Percentiles rank a stretch among this genome's conserved stretches.
phyloP scores from a whole-genome alignment of 2,113 vertebrate species.

The Entosphenus tridentatus region DNA sequence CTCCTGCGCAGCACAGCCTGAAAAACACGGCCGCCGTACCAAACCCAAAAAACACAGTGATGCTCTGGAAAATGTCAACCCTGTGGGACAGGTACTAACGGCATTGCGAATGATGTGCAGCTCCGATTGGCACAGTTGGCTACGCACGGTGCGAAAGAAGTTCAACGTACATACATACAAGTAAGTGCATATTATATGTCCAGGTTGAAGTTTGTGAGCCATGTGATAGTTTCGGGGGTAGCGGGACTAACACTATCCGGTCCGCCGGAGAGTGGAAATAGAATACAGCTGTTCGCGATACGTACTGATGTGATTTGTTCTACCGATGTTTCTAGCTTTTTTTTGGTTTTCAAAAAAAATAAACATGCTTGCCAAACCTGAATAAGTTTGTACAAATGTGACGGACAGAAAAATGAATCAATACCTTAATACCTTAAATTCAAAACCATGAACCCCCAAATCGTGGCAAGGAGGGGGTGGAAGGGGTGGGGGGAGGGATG shows the following conservation, averaged over 20 bases:
- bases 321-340: too few species aligned
- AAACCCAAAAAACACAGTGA: too few species aligned
- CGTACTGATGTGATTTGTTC: too few species aligned
- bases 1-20: slow-evolving; percentile 65
- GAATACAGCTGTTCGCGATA: too few species aligned
- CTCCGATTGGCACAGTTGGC: slow-evolving; percentile 7
- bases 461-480: slow-evolving; percentile 9
- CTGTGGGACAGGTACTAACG: too few species aligned
- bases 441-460: slow-evolving; percentile 6
- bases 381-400: too few species aligned
- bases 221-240: too few species aligned
- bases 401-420: not conserved
- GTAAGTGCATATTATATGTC: not conserved
- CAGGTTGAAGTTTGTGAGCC: not conserved
- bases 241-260: too few species aligned
- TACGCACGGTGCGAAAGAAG: not conserved
- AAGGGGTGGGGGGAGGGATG: not conserved
- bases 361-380: too few species aligned
- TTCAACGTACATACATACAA: not conserved
- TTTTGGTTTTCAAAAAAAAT: too few species aligned
- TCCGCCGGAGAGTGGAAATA: too few species aligned
- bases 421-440: slow-evolving; percentile 1
- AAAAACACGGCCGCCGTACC: not conserved
- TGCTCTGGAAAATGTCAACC: too few species aligned
- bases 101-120: not conserved